These are phyloP conservation scores for Ruditapes philippinarum DNA, from an alignment of 1,140 invertebrate genomes.

Conservation along the genomic window DNA sequence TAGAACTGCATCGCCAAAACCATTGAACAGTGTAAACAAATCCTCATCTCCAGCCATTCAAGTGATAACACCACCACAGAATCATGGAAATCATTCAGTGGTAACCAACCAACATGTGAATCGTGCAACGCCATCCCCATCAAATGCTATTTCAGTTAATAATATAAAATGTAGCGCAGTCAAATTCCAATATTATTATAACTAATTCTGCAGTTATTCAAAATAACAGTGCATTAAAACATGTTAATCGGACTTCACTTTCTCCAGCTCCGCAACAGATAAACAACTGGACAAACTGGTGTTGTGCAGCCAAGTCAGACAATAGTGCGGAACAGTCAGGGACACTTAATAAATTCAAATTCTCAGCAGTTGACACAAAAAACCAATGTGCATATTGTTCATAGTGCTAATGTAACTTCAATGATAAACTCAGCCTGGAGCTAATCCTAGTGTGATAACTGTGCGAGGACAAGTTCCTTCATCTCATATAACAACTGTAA, in stretches of 20 bases:
- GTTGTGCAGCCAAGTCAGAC: slow-evolving; percentile 37
- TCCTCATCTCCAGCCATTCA: slow-evolving; percentile 56
- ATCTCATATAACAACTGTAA: slow-evolving; percentile 57
- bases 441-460: slow-evolving; percentile 62
- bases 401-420: slow-evolving; percentile 62
- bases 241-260: background rate
- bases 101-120: slow-evolving; percentile 30
- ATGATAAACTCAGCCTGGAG: slow-evolving; percentile 42
- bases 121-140: slow-evolving; percentile 20
- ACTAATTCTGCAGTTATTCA: slow-evolving; percentile 4
- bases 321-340: slow-evolving; percentile 52
- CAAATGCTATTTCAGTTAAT: slow-evolving; percentile 34
- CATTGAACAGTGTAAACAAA: slow-evolving; percentile 66
- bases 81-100: slow-evolving; percentile 51
- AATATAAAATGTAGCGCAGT: slow-evolving; percentile 13
- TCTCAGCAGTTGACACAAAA: slow-evolving; percentile 60
- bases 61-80: slow-evolving; percentile 43
- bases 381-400: slow-evolving; percentile 67
- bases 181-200: slow-evolving; percentile 12
- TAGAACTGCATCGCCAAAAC: slow-evolving; percentile 62
- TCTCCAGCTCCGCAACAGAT: slow-evolving; percentile 22
- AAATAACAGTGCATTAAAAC: slow-evolving; percentile 12
- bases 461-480: slow-evolving; percentile 51
- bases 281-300: slow-evolving; percentile 26
- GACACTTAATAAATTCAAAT: slow-evolving; percentile 53